Evolutionary conservation across 2,113 vertebrate species (phyloP), one percentile per base, ranked within the genome.

Genomic region (Dasyornis broadbenti): DNA sequence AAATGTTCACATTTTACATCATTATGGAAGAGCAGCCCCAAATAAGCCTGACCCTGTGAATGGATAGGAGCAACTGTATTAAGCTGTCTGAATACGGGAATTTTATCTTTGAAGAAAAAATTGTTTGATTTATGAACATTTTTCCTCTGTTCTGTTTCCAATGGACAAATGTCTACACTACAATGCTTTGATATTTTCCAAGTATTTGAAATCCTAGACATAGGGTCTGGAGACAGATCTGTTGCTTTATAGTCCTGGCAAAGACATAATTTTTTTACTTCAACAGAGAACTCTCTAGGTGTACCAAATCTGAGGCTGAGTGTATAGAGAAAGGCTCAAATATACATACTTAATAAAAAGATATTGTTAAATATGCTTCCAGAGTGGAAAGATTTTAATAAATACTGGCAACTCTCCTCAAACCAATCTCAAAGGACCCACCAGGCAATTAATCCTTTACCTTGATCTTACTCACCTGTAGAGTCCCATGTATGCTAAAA

Each of bases 81-180:
- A 89, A 77, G 45, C 35, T 84, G 57, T 45, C 23, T 27, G 69
- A 79, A 87, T 45, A 49, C 6, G 0, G 20, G n/a, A 81, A 53
- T 82, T 81, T 92, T 78, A 75, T 57, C 73, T 87, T 90, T 88
- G 93, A 80, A 94, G 80, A 50, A 80, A 87, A 91, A 65, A 24
- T 23, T 23, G 6, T 90, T 93, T 88, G 52, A 83, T 92, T 95
- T 95, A 68, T 64, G 89, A 86, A 86, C n/a, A 75, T 64, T 82
- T 89, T 81, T 86, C 22, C n/a, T 63, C 54, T 69, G 12, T 45
- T 92, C 75, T 66, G 12, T 39, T 95, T 31, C 54, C 57, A 87
- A 7, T 77, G 47, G 50, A 53, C 16, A 59, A 80, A 88, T 44
- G 47, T 83, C 85, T 87, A 27, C 20, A 20, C 24, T 50, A 13